Base-by-base conservation (phyloP, 1,140 invertebrate genomes). In the Aphaenogaster floridana region DNA sequence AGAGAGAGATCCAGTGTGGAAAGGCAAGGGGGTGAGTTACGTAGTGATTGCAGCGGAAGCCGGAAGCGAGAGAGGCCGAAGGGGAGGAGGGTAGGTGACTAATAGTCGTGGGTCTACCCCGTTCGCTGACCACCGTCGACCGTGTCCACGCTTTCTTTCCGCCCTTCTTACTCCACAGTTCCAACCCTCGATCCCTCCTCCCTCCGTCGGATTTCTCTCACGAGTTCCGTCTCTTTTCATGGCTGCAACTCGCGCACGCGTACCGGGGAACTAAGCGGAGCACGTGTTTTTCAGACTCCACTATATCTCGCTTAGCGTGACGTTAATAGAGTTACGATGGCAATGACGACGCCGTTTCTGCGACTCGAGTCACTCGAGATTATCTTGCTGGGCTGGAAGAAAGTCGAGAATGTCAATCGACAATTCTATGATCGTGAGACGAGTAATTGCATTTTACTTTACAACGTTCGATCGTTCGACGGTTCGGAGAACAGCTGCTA, bases 31-130 rank as follows among this genome's bases (percentile, higher is more conserved):
- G 78, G 52, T 89, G 89, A 84, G 87, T 84, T 86, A 87, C 87
- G 79, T 90, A 86, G 91, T 92, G 92, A 93, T 93, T 93, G 90
- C 92, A 88, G 90, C 89, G 86, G 72, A 86, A 90, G 79, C 71
- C 88, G 86, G 71, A 89, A 90, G 87, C 66, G 54, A 50, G 61
- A 57, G 63, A 72, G 89, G 39, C 39, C 15, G 84, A 71, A 84
- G 61, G 77, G 42, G 42, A 42, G 42, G 63, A 83, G 72, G 76
- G 74, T 79, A 63, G 78, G 87, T 93, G 92, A 93, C 92, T 93
- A 93, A 93, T 93, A 92, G 93, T 87, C 83, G 28, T 74, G 68
- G 88, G 87, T 88, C 90, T 88, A 88, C 68, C 77, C 71, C 83
- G 92, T 88, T 91, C 87, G 77, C 86, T 91, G 90, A 91, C 92